phyloP scores from a whole-genome alignment of 1,140 invertebrate species.

The Bombus sylvicola region DNA sequence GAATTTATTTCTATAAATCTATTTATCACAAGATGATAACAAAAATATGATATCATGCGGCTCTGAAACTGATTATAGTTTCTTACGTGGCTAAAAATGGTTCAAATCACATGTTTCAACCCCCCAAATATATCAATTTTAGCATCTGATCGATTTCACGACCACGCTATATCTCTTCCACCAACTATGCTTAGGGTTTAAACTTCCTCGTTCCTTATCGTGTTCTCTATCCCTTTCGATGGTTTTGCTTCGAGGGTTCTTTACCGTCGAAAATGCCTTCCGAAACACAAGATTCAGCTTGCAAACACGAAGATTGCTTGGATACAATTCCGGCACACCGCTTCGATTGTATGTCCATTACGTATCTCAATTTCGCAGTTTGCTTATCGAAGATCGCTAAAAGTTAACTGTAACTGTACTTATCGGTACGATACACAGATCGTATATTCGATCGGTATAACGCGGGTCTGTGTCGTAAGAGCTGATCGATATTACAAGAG shows the following conservation, averaged over 20 bases:
- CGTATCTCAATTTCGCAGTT: background rate
- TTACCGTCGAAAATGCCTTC: background rate
- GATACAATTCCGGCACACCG: conserved; percentile 15
- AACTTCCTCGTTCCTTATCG: background rate
- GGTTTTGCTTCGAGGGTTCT: background rate
- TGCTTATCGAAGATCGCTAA: conserved; percentile 20
- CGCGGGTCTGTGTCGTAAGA: background rate
- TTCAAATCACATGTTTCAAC: background rate
- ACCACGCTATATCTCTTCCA: background rate
- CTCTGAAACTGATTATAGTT: background rate
- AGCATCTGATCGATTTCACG: background rate
- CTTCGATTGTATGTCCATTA: conserved; percentile 12
- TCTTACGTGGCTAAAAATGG: background rate
- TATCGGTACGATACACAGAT: background rate
- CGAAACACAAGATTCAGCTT: background rate
- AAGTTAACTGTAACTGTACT: conserved; percentile 12
- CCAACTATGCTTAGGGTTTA: background rate
- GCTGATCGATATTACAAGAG: conserved; percentile 14
- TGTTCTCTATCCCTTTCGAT: background rate
- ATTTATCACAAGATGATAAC: no score
- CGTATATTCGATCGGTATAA: background rate
- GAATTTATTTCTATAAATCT: no score
- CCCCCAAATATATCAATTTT: background rate
- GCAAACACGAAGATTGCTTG: conserved; percentile 1
- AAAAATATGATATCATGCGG: no score